A percentile compares a stretch with the other conserved stretches of the same genome.
Conservation (phyloP, 2,113 vertebrate genomes). For the Xiphophorus hellerii region DNA sequence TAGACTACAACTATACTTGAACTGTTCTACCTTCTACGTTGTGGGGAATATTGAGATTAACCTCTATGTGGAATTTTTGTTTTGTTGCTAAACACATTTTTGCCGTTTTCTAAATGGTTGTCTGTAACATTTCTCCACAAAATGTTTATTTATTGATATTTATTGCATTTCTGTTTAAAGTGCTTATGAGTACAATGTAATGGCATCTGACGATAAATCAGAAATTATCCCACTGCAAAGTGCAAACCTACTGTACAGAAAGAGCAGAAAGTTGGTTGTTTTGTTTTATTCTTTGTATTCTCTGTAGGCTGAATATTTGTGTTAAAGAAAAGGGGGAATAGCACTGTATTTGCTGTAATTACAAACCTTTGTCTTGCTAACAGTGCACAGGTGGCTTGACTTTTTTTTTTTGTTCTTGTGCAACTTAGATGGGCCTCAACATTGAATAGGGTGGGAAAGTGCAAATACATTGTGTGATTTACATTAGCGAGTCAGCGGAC, state of each 20-base stretch:
- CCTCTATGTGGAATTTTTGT: constrained; percentile 62
- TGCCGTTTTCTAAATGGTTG: constrained; percentile 31
- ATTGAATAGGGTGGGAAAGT: constrained; percentile 30
- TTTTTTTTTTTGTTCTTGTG: constrained; percentile 18
- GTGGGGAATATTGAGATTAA: constrained; percentile 73
- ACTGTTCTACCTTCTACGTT: constrained; percentile 67
- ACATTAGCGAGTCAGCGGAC: constrained; percentile 15
- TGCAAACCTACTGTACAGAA: constrained; percentile 60
- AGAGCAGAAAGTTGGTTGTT: constrained; percentile 14
- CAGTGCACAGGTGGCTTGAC: constrained; percentile 14
- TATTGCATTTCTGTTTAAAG: constrained; percentile 59
- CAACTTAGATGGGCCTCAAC: constrained; percentile 11
- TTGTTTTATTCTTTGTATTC: constrained; percentile 5
- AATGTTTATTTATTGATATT: constrained; percentile 79
- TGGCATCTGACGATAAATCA: constrained; percentile 40
- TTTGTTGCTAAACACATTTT: constrained; percentile 45
- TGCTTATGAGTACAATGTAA: constrained; percentile 18
- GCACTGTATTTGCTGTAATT: constrained; percentile 41
- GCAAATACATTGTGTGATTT: constrained; percentile 26
- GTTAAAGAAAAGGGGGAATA: neutral
- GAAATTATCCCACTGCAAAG: constrained; percentile 42
- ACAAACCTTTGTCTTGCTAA: constrained; percentile 9
- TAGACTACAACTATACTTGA: constrained; percentile 75
- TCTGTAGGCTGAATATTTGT: constrained; percentile 17
- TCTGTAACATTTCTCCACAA: constrained; percentile 47